These are phyloP conservation scores for Macaria liturata DNA, from an alignment of 2,888 invertebrate genomes.

Conservation along the genomic window DNA sequence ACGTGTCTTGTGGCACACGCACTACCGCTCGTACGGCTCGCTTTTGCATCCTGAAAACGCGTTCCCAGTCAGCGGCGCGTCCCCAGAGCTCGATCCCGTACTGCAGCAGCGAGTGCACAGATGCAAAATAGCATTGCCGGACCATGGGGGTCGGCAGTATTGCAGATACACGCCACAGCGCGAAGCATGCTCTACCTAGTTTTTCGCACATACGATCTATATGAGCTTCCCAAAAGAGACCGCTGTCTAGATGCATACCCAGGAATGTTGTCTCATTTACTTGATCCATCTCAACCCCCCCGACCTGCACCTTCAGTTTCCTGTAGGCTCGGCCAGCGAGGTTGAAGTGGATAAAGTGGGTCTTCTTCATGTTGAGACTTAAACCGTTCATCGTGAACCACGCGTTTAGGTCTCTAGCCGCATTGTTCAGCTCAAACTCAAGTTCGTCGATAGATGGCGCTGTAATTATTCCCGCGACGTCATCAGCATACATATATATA, in stretches of 20 bases:
- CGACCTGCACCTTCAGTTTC: background rate
- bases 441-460: too few species aligned
- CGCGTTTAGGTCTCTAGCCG: background rate
- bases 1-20: too few species aligned
- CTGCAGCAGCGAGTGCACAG: too few species aligned
- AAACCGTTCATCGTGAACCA: background rate
- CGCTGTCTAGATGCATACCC: background rate
- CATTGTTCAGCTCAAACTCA: background rate
- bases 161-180: background rate
- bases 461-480: too few species aligned
- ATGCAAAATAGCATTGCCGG: background rate
- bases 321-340: background rate
- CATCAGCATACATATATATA: too few species aligned
- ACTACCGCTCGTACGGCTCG: too few species aligned
- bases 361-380: background rate
- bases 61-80: too few species aligned
- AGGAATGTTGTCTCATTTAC: background rate
- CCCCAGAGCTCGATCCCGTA: too few species aligned
- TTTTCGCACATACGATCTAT: background rate
- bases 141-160: background rate
- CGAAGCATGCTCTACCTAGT: background rate
- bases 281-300: background rate
- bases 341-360: background rate
- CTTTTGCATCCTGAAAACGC: too few species aligned
- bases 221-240: background rate